Percentiles rank a stretch among this genome's conserved stretches.
Conservation (phyloP, 2,113 vertebrate genomes). For the Potamarius usumacintae region DNA sequence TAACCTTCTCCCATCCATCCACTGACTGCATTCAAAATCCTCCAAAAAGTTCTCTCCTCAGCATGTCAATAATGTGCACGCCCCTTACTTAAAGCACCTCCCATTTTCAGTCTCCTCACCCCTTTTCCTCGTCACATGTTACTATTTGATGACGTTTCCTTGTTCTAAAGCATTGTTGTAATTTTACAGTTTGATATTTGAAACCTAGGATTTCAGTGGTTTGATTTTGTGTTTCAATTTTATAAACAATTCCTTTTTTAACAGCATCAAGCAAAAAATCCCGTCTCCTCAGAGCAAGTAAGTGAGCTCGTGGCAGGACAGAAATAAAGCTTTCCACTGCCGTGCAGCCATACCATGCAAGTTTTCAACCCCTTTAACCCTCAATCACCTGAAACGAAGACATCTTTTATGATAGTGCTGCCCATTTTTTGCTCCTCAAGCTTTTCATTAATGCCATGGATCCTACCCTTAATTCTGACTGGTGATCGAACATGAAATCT, state of each 20-base stretch:
- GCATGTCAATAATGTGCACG: conserved; percentile 36
- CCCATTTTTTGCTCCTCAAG: conserved; percentile 13
- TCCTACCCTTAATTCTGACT: conserved; percentile 6
- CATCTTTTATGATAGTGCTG: background rate
- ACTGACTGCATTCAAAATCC: conserved; percentile 31
- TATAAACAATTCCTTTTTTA: conserved; percentile 89
- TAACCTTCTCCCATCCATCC: background rate
- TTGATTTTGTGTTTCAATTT: conserved; percentile 83
- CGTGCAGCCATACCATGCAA: conserved; percentile 86
- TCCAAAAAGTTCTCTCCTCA: background rate
- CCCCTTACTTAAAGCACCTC: background rate
- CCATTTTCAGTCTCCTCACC: conserved; percentile 1
- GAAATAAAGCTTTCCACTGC: conserved; percentile 78
- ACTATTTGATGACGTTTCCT: background rate
- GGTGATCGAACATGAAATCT: background rate
- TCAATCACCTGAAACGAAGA: conserved; percentile 21
- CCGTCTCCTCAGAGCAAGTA: conserved; percentile 94
- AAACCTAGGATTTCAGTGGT: conserved; percentile 72
- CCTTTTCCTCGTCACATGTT: background rate
- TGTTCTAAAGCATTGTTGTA: background rate
- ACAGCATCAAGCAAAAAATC: conserved; percentile 99
- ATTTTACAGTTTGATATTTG: background rate
- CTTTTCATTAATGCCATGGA: conserved; percentile 9
- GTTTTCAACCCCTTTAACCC: conserved; percentile 69
- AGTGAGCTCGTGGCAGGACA: conserved; percentile 74